Base-by-base conservation (phyloP, 92 coral and sea anemone species). In the Epizoanthus illoricatus region DNA sequence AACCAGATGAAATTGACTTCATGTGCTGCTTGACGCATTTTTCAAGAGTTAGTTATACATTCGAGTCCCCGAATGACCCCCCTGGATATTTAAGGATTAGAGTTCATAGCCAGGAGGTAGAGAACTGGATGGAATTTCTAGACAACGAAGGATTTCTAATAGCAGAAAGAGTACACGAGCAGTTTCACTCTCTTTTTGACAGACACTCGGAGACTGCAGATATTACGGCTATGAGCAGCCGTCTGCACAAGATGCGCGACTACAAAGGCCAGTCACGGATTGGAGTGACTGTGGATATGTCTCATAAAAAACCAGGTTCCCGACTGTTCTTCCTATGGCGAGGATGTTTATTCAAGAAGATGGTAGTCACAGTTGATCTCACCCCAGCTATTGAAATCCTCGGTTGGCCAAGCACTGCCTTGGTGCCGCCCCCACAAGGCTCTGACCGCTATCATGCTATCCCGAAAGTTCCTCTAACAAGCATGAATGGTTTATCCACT, bases 271-370 rank as follows among this genome's bases (percentile, higher is more conserved):
- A 76, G 18, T 21, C 73, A 2, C 76, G 39, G 13, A 60, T 69
- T 69, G 88, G 88, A 10, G 84, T 85, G 63, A 85, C 88, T 56
- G 84, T 85, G 73, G 88, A 85, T 57, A 85, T 76, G 84, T 85
- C 84, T 19, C 60, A 76, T 65, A 85, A 84, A 15, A 85, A 85
- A 54, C 88, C 88, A 24, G 88, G 88, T n/a, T 85, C 88, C 21
- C 84, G 84, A 40, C 74, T 85, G 84, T 85, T 54, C 63, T 85
- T 85, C 79, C 67, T 85, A 21, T 85, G 88, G 88, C 78, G 88
- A 19, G 88, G 88, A 5, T 85, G 88, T 56, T 83, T 76, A 24
- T 85, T 76, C 58, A 85, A 85, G 49, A 68, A 76, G 7, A 8
- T 85, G 84, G 62, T 85, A 11, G 79, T 85, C 28, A 58, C 80